phyloP scores from a whole-genome alignment of 2,888 invertebrate genomes.

The Thera britannica region DNA sequence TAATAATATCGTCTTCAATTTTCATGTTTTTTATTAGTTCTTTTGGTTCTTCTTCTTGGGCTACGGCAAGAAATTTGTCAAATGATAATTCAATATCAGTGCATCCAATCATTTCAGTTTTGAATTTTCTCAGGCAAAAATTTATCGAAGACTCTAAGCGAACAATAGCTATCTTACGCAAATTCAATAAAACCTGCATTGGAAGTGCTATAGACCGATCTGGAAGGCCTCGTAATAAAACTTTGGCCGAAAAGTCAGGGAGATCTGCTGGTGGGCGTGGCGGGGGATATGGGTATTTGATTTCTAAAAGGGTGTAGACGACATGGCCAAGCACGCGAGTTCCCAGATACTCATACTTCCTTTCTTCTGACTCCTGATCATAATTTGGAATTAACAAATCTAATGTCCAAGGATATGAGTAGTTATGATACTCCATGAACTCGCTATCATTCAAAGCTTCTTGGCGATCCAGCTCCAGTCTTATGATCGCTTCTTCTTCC shows the following conservation, averaged over 20 bases:
- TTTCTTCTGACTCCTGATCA: slow-evolving; percentile 71
- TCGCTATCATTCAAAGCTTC: slow-evolving; percentile 82
- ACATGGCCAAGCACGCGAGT: slow-evolving; percentile 77
- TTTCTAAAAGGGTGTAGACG: slow-evolving; percentile 79
- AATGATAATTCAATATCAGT: slow-evolving; percentile 76
- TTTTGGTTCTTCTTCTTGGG: slow-evolving; percentile 62
- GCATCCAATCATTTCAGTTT: slow-evolving; percentile 80
- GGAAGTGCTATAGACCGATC: slow-evolving; percentile 67
- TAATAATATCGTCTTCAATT: slow-evolving; percentile 58
- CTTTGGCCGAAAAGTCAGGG: slow-evolving; percentile 66
- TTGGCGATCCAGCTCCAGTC: slow-evolving; percentile 80
- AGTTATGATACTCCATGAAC: slow-evolving; percentile 83
- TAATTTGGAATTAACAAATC: slow-evolving; percentile 73
- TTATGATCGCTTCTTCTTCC: slow-evolving; percentile 72
- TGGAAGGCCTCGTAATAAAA: slow-evolving; percentile 73
- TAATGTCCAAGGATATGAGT: slow-evolving; percentile 81
- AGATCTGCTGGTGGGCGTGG: slow-evolving; percentile 64
- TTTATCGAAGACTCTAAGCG: slow-evolving; percentile 82
- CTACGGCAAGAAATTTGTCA: slow-evolving; percentile 63
- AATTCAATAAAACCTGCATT: slow-evolving; percentile 72
- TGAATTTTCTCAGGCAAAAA: slow-evolving; percentile 82
- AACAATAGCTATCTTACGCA: slow-evolving; percentile 71
- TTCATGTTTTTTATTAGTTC: slow-evolving; percentile 70
- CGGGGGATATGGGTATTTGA: slow-evolving; percentile 75
- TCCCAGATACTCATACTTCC: slow-evolving; percentile 74